Conservation (phyloP, 1,140 invertebrate genomes). For the Bombus terrestris region DNA sequence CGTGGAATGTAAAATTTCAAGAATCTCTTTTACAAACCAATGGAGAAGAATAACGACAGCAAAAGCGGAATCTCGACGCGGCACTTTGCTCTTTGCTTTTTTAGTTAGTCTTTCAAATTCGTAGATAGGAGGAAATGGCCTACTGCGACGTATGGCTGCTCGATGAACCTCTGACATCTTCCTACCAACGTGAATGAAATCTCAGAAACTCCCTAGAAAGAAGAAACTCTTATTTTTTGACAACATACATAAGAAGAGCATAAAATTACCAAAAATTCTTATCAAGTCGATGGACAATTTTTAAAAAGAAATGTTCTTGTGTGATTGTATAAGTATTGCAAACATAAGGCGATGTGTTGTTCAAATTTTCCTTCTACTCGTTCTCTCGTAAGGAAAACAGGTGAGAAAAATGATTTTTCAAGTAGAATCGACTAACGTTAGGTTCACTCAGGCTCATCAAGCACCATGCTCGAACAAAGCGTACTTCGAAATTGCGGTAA, state of each 20-base stretch:
- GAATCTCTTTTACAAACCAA: background rate
- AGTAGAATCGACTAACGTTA: background rate
- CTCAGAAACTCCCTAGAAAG: slow-evolving; percentile 1
- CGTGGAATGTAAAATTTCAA: too few relatives aligned
- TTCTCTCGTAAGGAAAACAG: background rate
- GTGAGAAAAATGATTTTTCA: background rate
- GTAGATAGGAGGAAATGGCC: slow-evolving; percentile 77
- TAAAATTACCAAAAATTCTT: background rate
- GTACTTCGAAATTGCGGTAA: slow-evolving; percentile 46
- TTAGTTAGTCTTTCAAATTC: slow-evolving; percentile 77
- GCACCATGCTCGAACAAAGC: background rate
- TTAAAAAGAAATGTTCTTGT: background rate
- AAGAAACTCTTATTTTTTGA: slow-evolving; percentile 4
- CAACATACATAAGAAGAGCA: too few relatives aligned
- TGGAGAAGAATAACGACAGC: background rate
- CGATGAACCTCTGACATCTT: slow-evolving; percentile 2
- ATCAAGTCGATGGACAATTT: background rate
- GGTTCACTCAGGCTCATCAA: slow-evolving; percentile 8
- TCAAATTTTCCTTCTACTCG: background rate
- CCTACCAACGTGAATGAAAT: background rate
- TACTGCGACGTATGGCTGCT: slow-evolving; percentile 59
- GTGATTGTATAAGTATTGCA: background rate
- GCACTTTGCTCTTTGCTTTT: slow-evolving; percentile 51
- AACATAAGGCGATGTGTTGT: background rate
- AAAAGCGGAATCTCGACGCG: slow-evolving; percentile 32